Base-by-base conservation (phyloP, 2,888 invertebrate species). In the Isoperla grammatica region DNA sequence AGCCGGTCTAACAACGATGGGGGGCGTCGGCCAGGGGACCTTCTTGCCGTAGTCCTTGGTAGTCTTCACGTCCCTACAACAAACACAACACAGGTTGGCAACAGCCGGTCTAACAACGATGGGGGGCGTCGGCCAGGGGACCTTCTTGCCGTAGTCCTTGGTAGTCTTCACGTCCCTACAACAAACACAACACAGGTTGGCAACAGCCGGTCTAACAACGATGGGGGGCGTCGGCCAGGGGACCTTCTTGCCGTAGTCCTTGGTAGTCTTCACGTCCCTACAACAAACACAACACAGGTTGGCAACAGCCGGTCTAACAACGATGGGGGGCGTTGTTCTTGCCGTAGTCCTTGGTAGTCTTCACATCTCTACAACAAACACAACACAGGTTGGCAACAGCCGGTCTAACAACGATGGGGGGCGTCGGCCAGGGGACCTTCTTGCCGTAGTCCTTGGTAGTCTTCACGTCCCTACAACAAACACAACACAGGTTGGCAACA, bases 141-240 rank as follows among this genome's bases (percentile, higher is more conserved):
- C 6, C 4, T 22, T 29, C 72, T 88, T 89, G 4, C 92, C 92
- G 69, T 84, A 88, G 72, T 90, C 89, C n/a, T 76, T 77, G 78
- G 81, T 75, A 22, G 78, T 78, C 66, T 82, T 82, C 2, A 85
- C 88, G 66, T 79, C 76, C 56, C 78, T 81, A 72, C 4, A 65
- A 63, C 46, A 37, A 11, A 37, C n/a, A n/a, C n/a, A n/a, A n/a
- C n/a, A n/a, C n/a, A 89, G 75, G 17, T 81, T 73, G 1, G 81
- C 76, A 12, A 86, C 81, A 1, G 84, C 83, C 13, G 79, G 73
- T 48, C 82, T 78, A 0, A 89, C 80, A 0, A 87, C 82, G 19
- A 85, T 80, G 6, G 93, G 87, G 8, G 90, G 85, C 0, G 77
- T 73, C 0, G 96, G 95, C 97, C 97, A 97, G 17, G 17, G 43